These are phyloP conservation scores for Todiramphus chloris DNA, from an alignment of 2,113 vertebrate genomes.

Conservation along the genomic window DNA sequence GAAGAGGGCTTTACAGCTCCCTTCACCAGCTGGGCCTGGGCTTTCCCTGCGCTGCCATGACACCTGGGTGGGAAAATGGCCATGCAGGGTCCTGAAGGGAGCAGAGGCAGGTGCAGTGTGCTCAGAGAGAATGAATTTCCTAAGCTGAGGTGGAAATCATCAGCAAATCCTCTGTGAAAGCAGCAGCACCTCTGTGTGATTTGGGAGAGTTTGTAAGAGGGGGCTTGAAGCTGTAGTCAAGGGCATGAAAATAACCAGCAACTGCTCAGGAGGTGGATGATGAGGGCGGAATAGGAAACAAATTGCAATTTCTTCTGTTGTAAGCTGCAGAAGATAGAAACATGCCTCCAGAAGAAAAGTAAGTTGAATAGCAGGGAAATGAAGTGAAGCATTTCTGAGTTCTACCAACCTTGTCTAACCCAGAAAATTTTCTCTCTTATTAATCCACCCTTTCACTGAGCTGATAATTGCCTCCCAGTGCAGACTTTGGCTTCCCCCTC, in stretches of 20 bases:
- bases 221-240: background rate
- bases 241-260: background rate
- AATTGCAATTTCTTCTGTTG: background rate
- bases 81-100: background rate
- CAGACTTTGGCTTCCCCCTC: background rate
- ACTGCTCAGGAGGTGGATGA: background rate
- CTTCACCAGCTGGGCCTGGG: background rate
- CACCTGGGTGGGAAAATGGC: accelerated
- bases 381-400: background rate
- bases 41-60: accelerated
- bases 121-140: background rate
- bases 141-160: background rate
- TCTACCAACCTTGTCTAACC: background rate
- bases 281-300: background rate
- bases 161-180: accelerated
- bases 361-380: background rate
- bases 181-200: background rate
- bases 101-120: background rate
- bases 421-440: background rate
- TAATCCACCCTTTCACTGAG: background rate
- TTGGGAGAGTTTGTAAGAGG: background rate
- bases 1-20: background rate
- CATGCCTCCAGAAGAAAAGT: background rate
- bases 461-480: background rate
- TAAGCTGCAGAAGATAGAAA: background rate